Evolutionary conservation across 2,888 invertebrate species (phyloP).

Genomic region (Papilio elwesi): DNA sequence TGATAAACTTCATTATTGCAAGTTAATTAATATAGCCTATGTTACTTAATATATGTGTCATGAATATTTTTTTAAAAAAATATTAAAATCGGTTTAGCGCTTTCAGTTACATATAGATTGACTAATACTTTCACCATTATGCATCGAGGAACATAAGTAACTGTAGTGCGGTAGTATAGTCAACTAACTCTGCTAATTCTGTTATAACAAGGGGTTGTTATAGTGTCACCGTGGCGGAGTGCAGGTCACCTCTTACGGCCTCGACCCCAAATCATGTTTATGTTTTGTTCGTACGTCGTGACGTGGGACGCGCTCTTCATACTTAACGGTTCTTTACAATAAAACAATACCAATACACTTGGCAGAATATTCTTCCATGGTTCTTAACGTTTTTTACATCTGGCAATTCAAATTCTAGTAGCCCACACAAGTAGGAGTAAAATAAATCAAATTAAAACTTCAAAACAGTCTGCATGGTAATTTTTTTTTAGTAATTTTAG

Average conservation of each 20-base stretch:
- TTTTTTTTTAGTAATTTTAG: too few species aligned
- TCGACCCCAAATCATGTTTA: conserved; percentile 19
- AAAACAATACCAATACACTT: neutral
- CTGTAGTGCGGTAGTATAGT: neutral
- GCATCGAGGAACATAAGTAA: neutral
- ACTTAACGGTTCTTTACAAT: neutral
- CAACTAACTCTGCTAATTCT: neutral
- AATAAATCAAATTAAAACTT: too few species aligned
- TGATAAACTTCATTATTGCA: too few species aligned
- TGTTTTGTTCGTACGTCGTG: neutral
- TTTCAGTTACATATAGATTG: neutral
- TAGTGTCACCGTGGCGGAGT: neutral
- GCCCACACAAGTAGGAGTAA: too few species aligned
- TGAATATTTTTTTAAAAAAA: too few species aligned
- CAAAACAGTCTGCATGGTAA: too few species aligned
- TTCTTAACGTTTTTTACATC: neutral
- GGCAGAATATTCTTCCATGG: neutral
- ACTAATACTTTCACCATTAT: neutral
- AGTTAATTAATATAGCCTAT: too few species aligned
- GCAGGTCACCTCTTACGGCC: conserved; percentile 25
- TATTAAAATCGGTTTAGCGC: too few species aligned
- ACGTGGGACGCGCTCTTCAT: neutral
- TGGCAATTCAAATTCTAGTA: too few species aligned
- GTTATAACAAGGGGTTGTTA: too few species aligned
- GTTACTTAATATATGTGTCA: too few species aligned